A percentile compares a stretch with the other conserved stretches of the same genome.
Evolutionary conservation across 1,140 invertebrate genomes (phyloP).

Genomic region (Alviniconcha marisindica): DNA sequence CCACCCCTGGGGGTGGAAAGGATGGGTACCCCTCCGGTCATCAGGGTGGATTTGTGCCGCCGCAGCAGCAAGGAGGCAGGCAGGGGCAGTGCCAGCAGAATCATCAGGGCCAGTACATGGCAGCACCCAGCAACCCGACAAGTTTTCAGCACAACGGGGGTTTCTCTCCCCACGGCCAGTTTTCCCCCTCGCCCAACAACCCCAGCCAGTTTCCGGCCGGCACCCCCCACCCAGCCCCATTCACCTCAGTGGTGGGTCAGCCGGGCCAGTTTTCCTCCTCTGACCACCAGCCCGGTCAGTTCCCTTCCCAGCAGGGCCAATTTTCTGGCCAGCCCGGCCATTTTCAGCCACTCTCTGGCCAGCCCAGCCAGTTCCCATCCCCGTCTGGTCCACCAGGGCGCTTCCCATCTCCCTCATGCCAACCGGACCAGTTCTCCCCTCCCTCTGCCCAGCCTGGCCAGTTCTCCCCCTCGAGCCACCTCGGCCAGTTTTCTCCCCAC

Average conservation of each 20-base stretch:
- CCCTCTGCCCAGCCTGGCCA: constrained; percentile 13
- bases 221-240: neutral
- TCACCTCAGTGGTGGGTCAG: neutral
- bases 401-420: neutral
- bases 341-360: neutral
- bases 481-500: neutral
- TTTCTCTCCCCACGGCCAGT: neutral
- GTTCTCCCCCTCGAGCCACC: neutral
- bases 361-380: neutral
- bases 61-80: constrained; percentile 2
- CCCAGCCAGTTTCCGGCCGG: neutral
- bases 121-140: neutral
- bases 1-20: neutral
- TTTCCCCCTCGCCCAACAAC: neutral
- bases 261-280: neutral
- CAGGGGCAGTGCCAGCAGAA: neutral
- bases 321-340: neutral
- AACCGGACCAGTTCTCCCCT: neutral
- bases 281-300: neutral
- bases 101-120: neutral
- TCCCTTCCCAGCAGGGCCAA: neutral
- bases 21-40: no score
- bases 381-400: no score
- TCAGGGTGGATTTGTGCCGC: neutral
- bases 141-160: neutral